Conservation (phyloP, 2,888 invertebrate genomes). For the Diaprepes abbreviatus region DNA sequence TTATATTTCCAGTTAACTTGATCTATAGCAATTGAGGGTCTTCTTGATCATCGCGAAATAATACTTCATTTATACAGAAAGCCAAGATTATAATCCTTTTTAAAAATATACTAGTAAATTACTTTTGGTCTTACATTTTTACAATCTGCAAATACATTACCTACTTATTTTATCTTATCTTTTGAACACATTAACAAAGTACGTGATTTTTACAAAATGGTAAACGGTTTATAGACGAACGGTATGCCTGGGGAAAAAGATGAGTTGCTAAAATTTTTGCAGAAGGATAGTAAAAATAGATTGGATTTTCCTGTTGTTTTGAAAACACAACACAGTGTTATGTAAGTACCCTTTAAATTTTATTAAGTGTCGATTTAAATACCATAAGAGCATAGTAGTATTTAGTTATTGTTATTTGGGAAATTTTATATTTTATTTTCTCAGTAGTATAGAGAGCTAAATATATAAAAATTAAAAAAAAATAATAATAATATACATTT, state of each 20-base stretch:
- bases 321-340: constrained; percentile 26
- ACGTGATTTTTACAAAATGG: background rate
- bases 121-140: constrained; percentile 5
- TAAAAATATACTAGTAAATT: background rate
- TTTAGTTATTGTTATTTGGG: no score
- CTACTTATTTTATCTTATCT: constrained; percentile 15
- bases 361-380: no score
- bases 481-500: no score
- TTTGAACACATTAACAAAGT: background rate
- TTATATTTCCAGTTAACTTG: no score
- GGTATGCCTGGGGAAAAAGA: constrained; percentile 32
- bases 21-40: no score
- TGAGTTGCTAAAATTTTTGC: constrained; percentile 24
- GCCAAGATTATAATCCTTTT: background rate
- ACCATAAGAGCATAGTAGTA: no score
- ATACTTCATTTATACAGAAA: no score
- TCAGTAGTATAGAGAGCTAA: no score
- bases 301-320: constrained; percentile 34
- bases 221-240: background rate
- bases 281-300: constrained; percentile 12
- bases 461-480: no score
- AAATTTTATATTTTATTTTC: no score
- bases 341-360: constrained; percentile 20
- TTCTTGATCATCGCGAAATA: no score
- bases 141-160: constrained; percentile 4